Percentiles rank a stretch among this genome's conserved stretches.
Conservation (phyloP, 2,888 invertebrate species). For the Acronicta psi region DNA sequence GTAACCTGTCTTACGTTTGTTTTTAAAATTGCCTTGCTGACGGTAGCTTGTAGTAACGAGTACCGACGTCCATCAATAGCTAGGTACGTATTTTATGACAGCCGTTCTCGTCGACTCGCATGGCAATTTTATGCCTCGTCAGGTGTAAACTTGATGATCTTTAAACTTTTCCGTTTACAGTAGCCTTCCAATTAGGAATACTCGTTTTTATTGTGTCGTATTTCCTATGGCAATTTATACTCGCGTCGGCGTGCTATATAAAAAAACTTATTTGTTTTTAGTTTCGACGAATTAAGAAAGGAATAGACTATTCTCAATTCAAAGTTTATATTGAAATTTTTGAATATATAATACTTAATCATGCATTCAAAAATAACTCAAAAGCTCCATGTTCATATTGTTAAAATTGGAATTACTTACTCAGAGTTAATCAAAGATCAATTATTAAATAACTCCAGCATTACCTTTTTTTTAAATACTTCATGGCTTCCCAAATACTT, state of each 20-base stretch:
- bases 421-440: too few relatives aligned
- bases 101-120: conserved; percentile 38
- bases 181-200: conserved; percentile 65
- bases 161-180: conserved; percentile 61
- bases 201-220: conserved; percentile 48
- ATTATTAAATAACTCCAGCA: too few relatives aligned
- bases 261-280: background rate
- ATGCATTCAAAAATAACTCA: too few relatives aligned
- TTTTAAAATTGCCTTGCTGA: conserved; percentile 19
- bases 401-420: too few relatives aligned
- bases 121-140: conserved; percentile 58
- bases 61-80: conserved; percentile 11
- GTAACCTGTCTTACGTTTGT: conserved; percentile 11
- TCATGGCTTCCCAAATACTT: too few relatives aligned
- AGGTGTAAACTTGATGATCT: conserved; percentile 66
- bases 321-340: too few relatives aligned
- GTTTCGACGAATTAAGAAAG: background rate
- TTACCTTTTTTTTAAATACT: too few relatives aligned
- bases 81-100: conserved; percentile 46
- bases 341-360: too few relatives aligned
- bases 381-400: too few relatives aligned
- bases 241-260: background rate
- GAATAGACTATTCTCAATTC: too few relatives aligned
- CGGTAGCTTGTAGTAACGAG: conserved; percentile 6
- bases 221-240: conserved; percentile 43